Conservation (phyloP, 2,888 invertebrate species). For the Alitta virens region DNA sequence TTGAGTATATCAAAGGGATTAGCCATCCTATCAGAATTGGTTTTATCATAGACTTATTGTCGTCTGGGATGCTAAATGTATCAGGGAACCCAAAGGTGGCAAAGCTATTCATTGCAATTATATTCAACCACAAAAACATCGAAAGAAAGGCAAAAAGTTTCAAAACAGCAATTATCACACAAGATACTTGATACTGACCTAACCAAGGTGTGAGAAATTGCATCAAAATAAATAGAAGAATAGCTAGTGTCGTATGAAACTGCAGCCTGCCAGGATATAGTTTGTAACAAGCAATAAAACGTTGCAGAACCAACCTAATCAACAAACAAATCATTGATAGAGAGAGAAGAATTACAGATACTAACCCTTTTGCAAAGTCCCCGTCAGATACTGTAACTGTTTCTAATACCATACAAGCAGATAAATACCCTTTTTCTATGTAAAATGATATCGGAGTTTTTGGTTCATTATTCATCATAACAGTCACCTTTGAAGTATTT, state of each 20-base stretch:
- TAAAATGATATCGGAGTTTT: no score
- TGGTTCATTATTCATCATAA: no score
- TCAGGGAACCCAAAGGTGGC: not conserved
- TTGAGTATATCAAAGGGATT: not conserved
- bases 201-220: not conserved
- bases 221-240: not conserved
- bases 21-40: not conserved
- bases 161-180: not conserved
- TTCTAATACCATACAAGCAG: no score
- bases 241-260: not conserved
- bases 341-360: not conserved
- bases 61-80: not conserved
- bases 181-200: not conserved
- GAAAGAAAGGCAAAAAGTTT: not conserved
- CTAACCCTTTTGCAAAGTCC: not conserved
- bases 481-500: no score
- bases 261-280: not conserved
- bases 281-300: not conserved
- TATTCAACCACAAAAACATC: not conserved
- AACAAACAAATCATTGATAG: not conserved
- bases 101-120: not conserved
- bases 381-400: no score
- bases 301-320: not conserved
- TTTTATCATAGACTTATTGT: not conserved
- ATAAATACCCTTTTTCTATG: no score